Percentiles rank a stretch among this genome's conserved stretches.
phyloP scores from a whole-genome alignment of 2,113 vertebrate genomes.

The Psilopogon haemacephalus region DNA sequence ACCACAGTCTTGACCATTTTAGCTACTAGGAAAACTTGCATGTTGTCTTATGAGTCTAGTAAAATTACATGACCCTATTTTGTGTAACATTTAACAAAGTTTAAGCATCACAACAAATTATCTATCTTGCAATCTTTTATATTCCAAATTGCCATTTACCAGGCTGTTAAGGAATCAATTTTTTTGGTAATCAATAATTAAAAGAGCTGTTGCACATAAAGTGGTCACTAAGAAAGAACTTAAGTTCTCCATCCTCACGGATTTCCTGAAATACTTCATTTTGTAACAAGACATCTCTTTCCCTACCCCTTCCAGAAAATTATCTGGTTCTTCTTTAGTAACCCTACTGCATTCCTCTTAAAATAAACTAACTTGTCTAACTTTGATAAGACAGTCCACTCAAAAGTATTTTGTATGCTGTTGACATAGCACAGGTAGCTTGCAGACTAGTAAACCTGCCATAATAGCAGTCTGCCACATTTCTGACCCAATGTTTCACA shows the following conservation, averaged over 20 bases:
- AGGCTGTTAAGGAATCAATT: background rate
- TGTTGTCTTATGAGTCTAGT: background rate
- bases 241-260: background rate
- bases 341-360: background rate
- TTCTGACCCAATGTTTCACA: accelerated
- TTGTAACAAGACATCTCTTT: background rate
- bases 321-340: background rate
- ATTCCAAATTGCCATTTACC: background rate
- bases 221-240: background rate
- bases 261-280: background rate
- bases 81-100: background rate
- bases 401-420: background rate
- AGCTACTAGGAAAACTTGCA: background rate
- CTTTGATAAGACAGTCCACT: background rate
- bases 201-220: background rate
- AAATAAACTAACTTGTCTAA: background rate
- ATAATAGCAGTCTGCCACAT: background rate
- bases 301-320: background rate
- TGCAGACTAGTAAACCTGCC: background rate
- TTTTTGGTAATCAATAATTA: background rate
- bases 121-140: background rate
- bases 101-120: background rate
- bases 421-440: background rate
- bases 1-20: background rate
- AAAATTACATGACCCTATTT: background rate